Evolutionary conservation across 2,797 vertebrate genomes (phyloP), one percentile per base, ranked within the genome.

Genomic region (Sebastes matsubarae): DNA sequence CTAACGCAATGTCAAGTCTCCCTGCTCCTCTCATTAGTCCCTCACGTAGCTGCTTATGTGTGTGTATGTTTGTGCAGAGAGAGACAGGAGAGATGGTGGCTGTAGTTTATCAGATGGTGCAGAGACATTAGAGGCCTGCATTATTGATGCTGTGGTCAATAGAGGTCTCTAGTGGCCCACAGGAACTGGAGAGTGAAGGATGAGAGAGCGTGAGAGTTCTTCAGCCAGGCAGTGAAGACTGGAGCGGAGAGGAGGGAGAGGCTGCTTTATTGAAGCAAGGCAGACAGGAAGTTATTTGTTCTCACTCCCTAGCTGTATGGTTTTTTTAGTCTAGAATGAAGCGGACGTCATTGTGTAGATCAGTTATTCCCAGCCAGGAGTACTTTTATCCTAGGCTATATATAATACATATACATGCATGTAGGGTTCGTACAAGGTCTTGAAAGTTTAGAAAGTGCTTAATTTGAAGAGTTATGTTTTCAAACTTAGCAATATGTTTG

Each of bases 121-220:
- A 88, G 91, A 93, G 91, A 93, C 94, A 95, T 95, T 94, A 95
- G 91, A 91, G 87, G 87, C 86, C 83, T 94, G 86, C 95, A 95
- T 95, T 94, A 95, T 96, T 95, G 94, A 95, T 94, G 88, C 87
- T 89, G 90, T 86, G 93, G 93, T 95, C 95, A 95, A 94, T 91
- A 92, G 94, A 95, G 92, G 93, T 95, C 94, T 91, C 92, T 81
- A 91, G 91, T 92, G 93, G 90, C 90, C 87, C 87, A 88, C 89
- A 93, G 93, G 85, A 93, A 90, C 85, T 50, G 77, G 85, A 91
- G 90, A 93, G 84, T 87, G 85, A 92, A 86, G 85, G 92, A 92
- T 87, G 85, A 86, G 79, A 69, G 84, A 68, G 84, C 27, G 68
- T 30, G 80, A 85, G 88, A 89, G 85, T 89, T 88, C 85, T 72